Conservation (phyloP, 1,140 invertebrate genomes). For the Ganaspis sp. region DNA sequence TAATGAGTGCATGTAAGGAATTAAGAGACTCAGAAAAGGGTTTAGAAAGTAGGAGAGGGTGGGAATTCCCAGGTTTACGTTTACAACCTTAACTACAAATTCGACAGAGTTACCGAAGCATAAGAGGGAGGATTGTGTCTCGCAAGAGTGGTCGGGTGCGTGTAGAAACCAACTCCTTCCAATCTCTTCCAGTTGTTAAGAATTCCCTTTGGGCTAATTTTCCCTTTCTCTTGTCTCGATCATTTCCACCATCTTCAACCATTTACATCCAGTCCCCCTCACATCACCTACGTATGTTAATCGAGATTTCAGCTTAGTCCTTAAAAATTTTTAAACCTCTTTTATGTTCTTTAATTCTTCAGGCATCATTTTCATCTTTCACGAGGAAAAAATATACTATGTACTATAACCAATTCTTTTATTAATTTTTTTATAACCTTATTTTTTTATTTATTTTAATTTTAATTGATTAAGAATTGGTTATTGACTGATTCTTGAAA, state of each 20-base stretch:
- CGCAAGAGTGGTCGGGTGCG: slow-evolving; percentile 72
- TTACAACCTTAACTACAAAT: slow-evolving; percentile 76
- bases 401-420: no score
- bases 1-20: slow-evolving; percentile 38
- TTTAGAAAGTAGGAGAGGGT: slow-evolving; percentile 45
- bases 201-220: slow-evolving; percentile 75
- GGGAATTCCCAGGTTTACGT: slow-evolving; percentile 75
- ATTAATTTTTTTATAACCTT: no score
- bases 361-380: no score
- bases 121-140: slow-evolving; percentile 73
- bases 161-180: slow-evolving; percentile 65
- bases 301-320: background rate
- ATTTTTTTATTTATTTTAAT: no score
- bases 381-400: no score
- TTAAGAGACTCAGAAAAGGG: slow-evolving; percentile 55
- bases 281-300: background rate
- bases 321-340: background rate
- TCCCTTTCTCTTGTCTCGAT: slow-evolving; percentile 53
- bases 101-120: slow-evolving; percentile 75
- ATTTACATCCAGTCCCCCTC: slow-evolving; percentile 26
- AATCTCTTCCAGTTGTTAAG: slow-evolving; percentile 74
- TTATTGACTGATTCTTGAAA: no score
- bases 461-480: no score
- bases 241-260: slow-evolving; percentile 50
- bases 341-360: no score